These are phyloP conservation scores for Pogonocherus hispidulus DNA, from an alignment of 2,888 invertebrate species.

Conservation along the genomic window DNA sequence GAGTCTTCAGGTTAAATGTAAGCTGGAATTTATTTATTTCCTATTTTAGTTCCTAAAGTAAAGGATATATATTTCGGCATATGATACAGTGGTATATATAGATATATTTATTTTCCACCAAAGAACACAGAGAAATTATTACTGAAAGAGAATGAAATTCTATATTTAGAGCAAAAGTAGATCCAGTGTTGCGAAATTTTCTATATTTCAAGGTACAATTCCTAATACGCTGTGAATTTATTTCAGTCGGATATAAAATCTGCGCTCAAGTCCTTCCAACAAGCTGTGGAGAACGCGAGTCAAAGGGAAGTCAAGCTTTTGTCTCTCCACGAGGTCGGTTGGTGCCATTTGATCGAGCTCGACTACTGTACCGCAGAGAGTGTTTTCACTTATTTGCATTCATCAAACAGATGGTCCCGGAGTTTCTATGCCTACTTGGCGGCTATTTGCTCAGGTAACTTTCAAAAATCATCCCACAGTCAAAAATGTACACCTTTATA, in stretches of 20 bases:
- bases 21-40: too few relatives aligned
- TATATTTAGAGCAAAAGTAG: too few relatives aligned
- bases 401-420: conserved; percentile 77
- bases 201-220: too few relatives aligned
- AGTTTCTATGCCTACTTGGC: conserved; percentile 77
- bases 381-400: conserved; percentile 72
- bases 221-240: not conserved
- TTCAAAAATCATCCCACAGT: too few relatives aligned
- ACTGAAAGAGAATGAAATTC: too few relatives aligned
- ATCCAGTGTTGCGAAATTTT: too few relatives aligned
- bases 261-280: conserved; percentile 73
- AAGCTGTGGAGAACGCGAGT: conserved; percentile 72
- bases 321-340: conserved; percentile 75
- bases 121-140: too few relatives aligned
- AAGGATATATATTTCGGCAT: too few relatives aligned
- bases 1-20: conserved; percentile 76
- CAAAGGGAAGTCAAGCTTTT: conserved; percentile 76
- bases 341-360: conserved; percentile 76
- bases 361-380: conserved; percentile 72
- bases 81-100: too few relatives aligned
- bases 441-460: conserved; percentile 66
- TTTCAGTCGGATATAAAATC: conserved; percentile 73
- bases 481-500: too few relatives aligned
- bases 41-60: too few relatives aligned
- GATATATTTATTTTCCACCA: too few relatives aligned